Evolutionary conservation across 1,140 invertebrate species (phyloP).

Genomic region (Heliothis subflexa): DNA sequence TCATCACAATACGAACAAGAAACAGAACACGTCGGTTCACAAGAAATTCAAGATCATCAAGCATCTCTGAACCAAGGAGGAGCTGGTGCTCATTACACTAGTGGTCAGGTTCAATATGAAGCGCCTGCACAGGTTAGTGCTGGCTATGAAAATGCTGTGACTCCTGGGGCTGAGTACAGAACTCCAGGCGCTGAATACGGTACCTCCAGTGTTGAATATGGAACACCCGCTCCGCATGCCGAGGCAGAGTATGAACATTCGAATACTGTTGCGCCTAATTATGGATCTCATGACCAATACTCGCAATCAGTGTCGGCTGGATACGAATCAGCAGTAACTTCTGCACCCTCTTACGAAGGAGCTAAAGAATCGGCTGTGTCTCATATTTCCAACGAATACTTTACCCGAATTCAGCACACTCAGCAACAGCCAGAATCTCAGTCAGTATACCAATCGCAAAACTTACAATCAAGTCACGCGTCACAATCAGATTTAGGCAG

Average conservation of each 20-base stretch:
- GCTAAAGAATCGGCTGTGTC: slow-evolving; percentile 19
- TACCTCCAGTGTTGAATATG: slow-evolving; percentile 21
- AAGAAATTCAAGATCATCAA: slow-evolving; percentile 24
- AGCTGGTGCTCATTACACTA: slow-evolving; percentile 18
- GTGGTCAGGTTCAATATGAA: slow-evolving; percentile 43
- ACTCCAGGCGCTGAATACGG: slow-evolving; percentile 1
- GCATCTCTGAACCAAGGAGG: slow-evolving; percentile 26
- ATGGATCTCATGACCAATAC: slow-evolving; percentile 31
- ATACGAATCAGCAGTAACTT: slow-evolving; percentile 37
- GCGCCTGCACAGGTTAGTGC: slow-evolving; percentile 12
- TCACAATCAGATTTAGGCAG: slow-evolving; percentile 54
- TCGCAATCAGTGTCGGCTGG: slow-evolving; percentile 24
- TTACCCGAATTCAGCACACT: slow-evolving; percentile 48
- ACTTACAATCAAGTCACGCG: slow-evolving; percentile 59
- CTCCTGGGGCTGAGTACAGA: slow-evolving; percentile 5
- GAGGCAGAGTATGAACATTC: slow-evolving; percentile 36
- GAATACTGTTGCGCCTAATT: slow-evolving; percentile 24
- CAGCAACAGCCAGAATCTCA: slow-evolving; percentile 57
- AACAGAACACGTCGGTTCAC: slow-evolving; percentile 39
- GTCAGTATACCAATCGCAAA: slow-evolving; percentile 62
- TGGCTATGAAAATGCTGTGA: slow-evolving; percentile 20
- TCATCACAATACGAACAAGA: slow-evolving; percentile 66
- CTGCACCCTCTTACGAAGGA: slow-evolving; percentile 47
- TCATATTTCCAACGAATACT: slow-evolving; percentile 54
- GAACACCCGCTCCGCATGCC: slow-evolving; percentile 1